Evolutionary conservation across 1,140 invertebrate species (phyloP), one percentile per base, ranked within the genome.

Genomic region (Pseudoatta argentina): DNA sequence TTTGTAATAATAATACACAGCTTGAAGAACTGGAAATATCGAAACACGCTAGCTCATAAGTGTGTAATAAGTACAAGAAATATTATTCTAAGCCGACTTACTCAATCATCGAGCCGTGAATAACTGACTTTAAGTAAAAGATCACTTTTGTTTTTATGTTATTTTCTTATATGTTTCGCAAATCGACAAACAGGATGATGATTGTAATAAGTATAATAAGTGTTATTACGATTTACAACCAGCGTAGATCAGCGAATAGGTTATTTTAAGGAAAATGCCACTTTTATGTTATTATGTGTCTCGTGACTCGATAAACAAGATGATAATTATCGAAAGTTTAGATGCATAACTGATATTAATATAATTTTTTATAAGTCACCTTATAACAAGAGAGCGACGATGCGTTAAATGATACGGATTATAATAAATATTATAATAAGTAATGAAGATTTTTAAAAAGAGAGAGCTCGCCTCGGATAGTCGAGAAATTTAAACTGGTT

Each of bases 351-450:
- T 79, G 61, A 66, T 34, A 53, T 79, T 79, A 67, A 66, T n/a
- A 79, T 79, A 79, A 79, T 79, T 66, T 79, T 44, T 79, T 21
- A 27, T 21, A 79, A 53, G 53, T 8, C 16, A 8, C 12, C 48
- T 5, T 7, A 63, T 27, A 48, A 48, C 27, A 44, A 8, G 14
- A 53, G 12, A 30, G 14, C 44, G 30, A 39, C 27, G 24, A 64
- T n/a, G 14, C 44, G 24, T 51, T 44, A 18, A 78, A 59, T 10
- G 14, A 24, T 10, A 44, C 39, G 39, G 10, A 44, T 44, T 44
- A 44, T 44, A 44, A 44, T 44, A 44, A 10, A 44, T 44, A 44
- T 44, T 44, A 44, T 39, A 6, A 0, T 39, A 34, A 7, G 34
- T 7, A n/a, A n/a, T n/a, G n/a, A n/a, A n/a, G n/a, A n/a, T n/a